phyloP scores from a whole-genome alignment of 2,797 vertebrate species.

The Anguilla obscura region DNA sequence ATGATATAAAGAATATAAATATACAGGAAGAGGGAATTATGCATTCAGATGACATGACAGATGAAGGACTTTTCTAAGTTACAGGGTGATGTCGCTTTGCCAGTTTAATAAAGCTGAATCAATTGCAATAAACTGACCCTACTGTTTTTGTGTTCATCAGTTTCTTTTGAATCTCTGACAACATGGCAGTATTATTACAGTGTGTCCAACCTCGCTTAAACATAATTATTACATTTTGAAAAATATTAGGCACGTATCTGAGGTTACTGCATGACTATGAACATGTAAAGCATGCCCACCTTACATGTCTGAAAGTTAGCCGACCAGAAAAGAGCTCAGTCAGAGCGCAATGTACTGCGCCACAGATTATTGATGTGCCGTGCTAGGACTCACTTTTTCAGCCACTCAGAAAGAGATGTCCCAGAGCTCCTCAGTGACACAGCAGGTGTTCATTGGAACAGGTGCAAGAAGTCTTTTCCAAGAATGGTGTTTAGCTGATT shows the following conservation, averaged over 20 bases:
- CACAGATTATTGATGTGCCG: background rate
- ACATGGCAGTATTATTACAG: too few species aligned
- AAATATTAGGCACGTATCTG: too few species aligned
- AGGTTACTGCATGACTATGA: background rate
- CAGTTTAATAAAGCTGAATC: conserved; percentile 35
- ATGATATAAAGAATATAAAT: conserved; percentile 22
- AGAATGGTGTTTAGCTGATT: background rate
- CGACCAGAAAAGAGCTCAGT: too few species aligned
- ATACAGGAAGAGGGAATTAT: conserved; percentile 4
- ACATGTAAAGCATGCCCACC: background rate
- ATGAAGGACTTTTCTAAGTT: conserved; percentile 31
- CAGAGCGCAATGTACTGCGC: too few species aligned
- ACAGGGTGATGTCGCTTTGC: conserved; percentile 19
- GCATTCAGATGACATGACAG: conserved; percentile 27
- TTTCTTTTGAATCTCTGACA: background rate
- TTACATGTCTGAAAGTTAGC: background rate
- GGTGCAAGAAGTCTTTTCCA: too few species aligned
- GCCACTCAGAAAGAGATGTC: background rate
- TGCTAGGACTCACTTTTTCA: background rate
- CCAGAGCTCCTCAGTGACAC: background rate
- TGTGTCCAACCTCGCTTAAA: background rate
- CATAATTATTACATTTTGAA: too few species aligned
- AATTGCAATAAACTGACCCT: conserved; percentile 3
- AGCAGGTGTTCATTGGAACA: background rate
- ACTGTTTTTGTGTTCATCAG: conserved; percentile 16